Conservation (phyloP, 2,797 vertebrate genomes). For the Eospalax fontanierii region DNA sequence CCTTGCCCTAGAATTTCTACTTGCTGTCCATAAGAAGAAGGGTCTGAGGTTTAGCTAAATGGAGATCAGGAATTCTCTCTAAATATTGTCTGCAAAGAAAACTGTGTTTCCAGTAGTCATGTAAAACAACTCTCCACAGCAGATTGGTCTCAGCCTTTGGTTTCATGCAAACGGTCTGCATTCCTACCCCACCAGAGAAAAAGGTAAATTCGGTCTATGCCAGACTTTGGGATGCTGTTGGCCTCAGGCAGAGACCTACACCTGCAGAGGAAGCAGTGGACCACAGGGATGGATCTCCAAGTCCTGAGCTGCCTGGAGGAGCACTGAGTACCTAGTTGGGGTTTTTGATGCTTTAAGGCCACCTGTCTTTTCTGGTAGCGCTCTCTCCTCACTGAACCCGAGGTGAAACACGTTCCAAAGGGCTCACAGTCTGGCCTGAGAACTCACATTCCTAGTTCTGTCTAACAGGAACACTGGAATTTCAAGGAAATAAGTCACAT, state of each 20-base stretch:
- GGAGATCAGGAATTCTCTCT: not conserved
- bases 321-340: slow-evolving; percentile 28
- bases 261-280: not conserved
- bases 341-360: not conserved
- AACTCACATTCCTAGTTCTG: not conserved
- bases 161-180: not conserved
- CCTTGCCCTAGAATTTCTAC: not conserved
- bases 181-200: not conserved
- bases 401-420: not conserved
- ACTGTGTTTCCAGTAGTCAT: not conserved
- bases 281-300: not conserved
- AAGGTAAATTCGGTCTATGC: not conserved
- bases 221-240: not conserved
- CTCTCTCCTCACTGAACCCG: slow-evolving; percentile 4
- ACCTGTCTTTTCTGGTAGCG: not conserved
- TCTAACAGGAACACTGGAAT: not conserved
- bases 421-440: not conserved
- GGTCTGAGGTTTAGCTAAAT: not conserved
- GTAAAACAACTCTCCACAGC: not conserved
- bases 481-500: not conserved
- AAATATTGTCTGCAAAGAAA: not conserved
- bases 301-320: not conserved
- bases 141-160: not conserved
- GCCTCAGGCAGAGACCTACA: not conserved
- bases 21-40: not conserved